Evolutionary conservation across 2,888 invertebrate genomes (phyloP), one percentile per base, ranked within the genome.

Genomic region (Mellilla xanthometata): DNA sequence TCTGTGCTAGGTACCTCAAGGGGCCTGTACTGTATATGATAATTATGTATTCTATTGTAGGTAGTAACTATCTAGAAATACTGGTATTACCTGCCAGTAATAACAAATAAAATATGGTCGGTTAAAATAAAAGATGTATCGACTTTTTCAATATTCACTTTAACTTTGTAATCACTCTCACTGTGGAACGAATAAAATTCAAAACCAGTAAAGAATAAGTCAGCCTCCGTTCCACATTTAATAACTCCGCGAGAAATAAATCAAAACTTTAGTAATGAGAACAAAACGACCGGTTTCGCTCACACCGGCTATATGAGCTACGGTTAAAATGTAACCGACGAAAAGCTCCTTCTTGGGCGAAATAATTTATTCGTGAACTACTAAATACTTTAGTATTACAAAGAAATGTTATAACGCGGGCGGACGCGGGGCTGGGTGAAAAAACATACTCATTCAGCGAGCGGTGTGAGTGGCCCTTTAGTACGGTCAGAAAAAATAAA

Each of bases 201-300:
- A n/a, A n/a, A n/a, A n/a, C n/a, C n/a, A n/a, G n/a, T n/a, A n/a
- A n/a, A n/a, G n/a, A n/a, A n/a, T n/a, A n/a, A n/a, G 19, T 24
- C 24, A 8, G 6, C 8, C 24, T 3, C 3, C 2, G 24, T 3
- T 24, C 8, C 24, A 8, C n/a, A n/a, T n/a, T n/a, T 80, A 77
- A 78, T 78, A 77, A 76, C 66, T 62, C 64, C 62, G 57, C 50
- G 58, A 58, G 67, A 65, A 58, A 68, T 87, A 86, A 85, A 87
- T 87, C 85, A 86, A 79, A 75, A 68, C 79, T 79, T 80, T 78
- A 85, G 81, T n/a, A 80, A 78, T 72, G 70, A 69, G 72, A 70
- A 74, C 65, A 76, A 79, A 81, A 76, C 4, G 6, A 3, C 15
- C 15, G 4, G 6, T 5, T 6, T 6, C 15, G 15, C 15, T 19